A percentile compares a stretch with the other conserved stretches of the same genome.
Conservation (phyloP, 2,797 vertebrate species). For the Lerista edwardsae region DNA sequence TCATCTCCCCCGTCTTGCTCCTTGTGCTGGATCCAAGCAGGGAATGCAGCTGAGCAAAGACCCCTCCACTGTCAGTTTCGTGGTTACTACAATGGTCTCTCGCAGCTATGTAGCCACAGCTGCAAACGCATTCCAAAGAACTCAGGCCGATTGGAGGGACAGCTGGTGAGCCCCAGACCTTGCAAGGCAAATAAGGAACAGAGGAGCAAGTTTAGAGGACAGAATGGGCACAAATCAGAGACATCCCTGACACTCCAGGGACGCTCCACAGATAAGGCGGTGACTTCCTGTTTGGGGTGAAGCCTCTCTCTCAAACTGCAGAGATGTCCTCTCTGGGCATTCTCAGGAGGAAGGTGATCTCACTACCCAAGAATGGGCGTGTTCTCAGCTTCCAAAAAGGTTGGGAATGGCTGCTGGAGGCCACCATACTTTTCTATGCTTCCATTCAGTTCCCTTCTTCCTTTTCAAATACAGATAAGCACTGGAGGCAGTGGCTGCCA, state of each 20-base stretch:
- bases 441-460: no score
- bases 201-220: background rate
- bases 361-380: no score
- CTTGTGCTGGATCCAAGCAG: background rate
- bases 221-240: background rate
- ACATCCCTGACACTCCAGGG: background rate
- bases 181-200: background rate
- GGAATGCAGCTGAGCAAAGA: background rate
- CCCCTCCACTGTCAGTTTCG: background rate
- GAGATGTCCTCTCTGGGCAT: background rate
- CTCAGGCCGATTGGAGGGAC: background rate
- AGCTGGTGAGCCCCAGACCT: background rate
- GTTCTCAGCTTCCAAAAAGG: no score
- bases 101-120: background rate
- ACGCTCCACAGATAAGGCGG: background rate
- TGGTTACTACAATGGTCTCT: background rate
- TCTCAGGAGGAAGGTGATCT: background rate
- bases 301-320: background rate
- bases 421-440: no score
- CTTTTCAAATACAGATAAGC: no score
- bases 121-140: slow-evolving; percentile 3
- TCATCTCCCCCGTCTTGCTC: background rate
- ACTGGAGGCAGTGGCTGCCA: no score
- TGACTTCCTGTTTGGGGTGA: background rate
- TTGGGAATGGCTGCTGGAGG: no score